phyloP scores from a whole-genome alignment of 2,113 vertebrate species.

The Oryctolagus cuniculus region mOryCun1.1 NC_091434.1:65231501-65232000 shows the following conservation, averaged over 20 bases:
- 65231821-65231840: neutral
- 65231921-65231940: too few species aligned
- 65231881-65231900: too few species aligned
- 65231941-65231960: too few species aligned
- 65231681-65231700: constrained; percentile 40
- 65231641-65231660: constrained; percentile 14
- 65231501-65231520: constrained; percentile 56
- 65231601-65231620: constrained; percentile 61
- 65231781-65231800: constrained; percentile 53
- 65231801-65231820: neutral
- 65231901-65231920: too few species aligned
- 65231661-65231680: constrained; percentile 32
- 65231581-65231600: neutral
- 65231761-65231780: constrained; percentile 55
- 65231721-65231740: neutral
- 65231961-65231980: too few species aligned
- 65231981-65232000: too few species aligned
- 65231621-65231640: constrained; percentile 54
- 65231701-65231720: constrained; percentile 14
- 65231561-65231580: constrained; percentile 60
- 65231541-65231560: constrained; percentile 60
- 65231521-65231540: neutral
- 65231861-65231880: too few species aligned
- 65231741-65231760: constrained; percentile 11
- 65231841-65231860: too few species aligned